phyloP scores from a whole-genome alignment of 2,888 invertebrate genomes.

The Neoitamus cyanurus region DNA sequence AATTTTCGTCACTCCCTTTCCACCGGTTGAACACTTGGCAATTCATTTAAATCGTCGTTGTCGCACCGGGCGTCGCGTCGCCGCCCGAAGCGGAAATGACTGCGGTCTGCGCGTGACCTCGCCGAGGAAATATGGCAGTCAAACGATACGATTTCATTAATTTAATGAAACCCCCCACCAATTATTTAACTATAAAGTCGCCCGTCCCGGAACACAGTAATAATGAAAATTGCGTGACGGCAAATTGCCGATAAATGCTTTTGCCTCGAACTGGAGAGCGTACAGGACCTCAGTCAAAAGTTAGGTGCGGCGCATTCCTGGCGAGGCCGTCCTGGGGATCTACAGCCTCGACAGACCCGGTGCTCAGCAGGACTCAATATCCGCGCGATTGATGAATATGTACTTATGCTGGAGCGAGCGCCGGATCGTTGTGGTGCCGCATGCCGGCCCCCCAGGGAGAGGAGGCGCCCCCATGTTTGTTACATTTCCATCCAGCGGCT shows the following conservation, averaged over 20 bases:
- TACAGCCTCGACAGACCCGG: not conserved
- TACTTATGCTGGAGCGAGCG: not conserved
- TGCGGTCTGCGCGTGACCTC: not conserved
- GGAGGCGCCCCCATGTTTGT: not conserved
- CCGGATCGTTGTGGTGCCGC: not conserved
- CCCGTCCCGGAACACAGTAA: not conserved
- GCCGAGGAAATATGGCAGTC: not conserved
- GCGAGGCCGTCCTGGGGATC: not conserved
- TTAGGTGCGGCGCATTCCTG: not conserved
- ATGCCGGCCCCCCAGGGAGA: not conserved
- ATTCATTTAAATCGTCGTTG: not conserved
- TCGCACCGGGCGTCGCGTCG: not conserved
- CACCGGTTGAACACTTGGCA: not conserved
- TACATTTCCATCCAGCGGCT: not conserved
- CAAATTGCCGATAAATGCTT: constrained; percentile 10
- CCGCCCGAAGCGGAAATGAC: not conserved
- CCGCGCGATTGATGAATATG: not conserved
- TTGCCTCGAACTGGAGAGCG: not conserved
- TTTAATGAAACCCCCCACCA: not conserved
- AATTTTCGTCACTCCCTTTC: too few species aligned
- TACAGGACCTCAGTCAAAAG: not conserved
- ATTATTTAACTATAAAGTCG: not conserved
- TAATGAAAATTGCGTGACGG: constrained; percentile 13
- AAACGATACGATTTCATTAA: constrained; percentile 16
- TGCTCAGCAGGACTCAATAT: not conserved